Evolutionary conservation across 1,140 invertebrate species (phyloP).

Genomic region (Trachymyrmex cornetzi): DNA sequence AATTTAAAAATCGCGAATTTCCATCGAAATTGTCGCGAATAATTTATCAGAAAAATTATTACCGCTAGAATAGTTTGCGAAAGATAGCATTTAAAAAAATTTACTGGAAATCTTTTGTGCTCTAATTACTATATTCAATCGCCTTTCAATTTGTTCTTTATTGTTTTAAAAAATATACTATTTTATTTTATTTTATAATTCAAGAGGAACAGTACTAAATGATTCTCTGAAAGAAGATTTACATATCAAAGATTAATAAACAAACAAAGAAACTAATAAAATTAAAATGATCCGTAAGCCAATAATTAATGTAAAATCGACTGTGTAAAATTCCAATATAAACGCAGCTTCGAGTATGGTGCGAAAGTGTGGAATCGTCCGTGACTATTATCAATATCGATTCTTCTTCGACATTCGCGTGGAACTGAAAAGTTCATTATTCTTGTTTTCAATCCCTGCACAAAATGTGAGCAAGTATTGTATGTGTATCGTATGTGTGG

Average conservation of each 20-base stretch:
- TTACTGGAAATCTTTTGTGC: background rate
- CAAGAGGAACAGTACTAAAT: background rate
- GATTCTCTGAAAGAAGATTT: background rate
- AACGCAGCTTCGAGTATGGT: background rate
- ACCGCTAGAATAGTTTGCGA: background rate
- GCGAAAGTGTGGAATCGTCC: background rate
- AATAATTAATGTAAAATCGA: background rate
- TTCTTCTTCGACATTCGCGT: background rate
- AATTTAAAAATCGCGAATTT: background rate
- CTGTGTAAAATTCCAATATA: background rate
- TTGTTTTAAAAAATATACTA: background rate
- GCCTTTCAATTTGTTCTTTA: too few species aligned
- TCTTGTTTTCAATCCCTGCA: slow-evolving; percentile 27
- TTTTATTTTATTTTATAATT: background rate
- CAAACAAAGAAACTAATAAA: background rate
- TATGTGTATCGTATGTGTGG: slow-evolving; percentile 40
- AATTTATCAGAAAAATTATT: background rate
- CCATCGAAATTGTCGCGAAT: background rate
- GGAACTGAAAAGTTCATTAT: slow-evolving; percentile 18
- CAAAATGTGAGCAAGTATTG: slow-evolving; percentile 42
- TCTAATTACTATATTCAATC: too few species aligned
- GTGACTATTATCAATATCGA: slow-evolving; percentile 14
- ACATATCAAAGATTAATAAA: background rate
- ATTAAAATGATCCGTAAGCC: background rate
- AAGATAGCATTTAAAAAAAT: background rate